Percentiles rank a stretch among this genome's conserved stretches.
Conservation (phyloP, 2,888 invertebrate species). For the Cheilosia soror region DNA sequence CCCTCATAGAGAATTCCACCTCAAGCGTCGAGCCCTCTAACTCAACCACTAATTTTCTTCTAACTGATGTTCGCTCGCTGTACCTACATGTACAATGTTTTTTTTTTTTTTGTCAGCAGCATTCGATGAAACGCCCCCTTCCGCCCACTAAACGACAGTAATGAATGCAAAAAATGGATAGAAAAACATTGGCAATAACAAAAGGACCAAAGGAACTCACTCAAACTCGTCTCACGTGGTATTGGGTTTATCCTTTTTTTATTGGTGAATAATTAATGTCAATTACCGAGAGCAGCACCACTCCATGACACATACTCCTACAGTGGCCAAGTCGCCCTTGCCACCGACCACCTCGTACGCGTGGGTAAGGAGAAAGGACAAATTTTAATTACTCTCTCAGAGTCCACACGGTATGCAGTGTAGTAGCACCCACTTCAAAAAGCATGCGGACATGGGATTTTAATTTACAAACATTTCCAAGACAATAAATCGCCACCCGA, state of each 20-base stretch:
- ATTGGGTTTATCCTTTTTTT: slow-evolving; percentile 60
- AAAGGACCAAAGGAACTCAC: slow-evolving; percentile 58
- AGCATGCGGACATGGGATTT: slow-evolving; percentile 72
- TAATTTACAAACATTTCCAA: slow-evolving; percentile 76
- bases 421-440: slow-evolving; percentile 69
- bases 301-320: slow-evolving; percentile 23
- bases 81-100: slow-evolving; percentile 49
- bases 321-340: slow-evolving; percentile 11
- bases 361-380: slow-evolving; percentile 37
- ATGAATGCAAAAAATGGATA: slow-evolving; percentile 63
- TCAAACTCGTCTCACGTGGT: slow-evolving; percentile 15
- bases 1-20: slow-evolving; percentile 32
- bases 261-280: slow-evolving; percentile 75
- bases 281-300: slow-evolving; percentile 65
- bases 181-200: slow-evolving; percentile 65
- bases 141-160: slow-evolving; percentile 61
- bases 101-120: slow-evolving; percentile 2
- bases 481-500: slow-evolving; percentile 71
- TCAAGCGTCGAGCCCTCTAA: slow-evolving; percentile 46
- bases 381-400: slow-evolving; percentile 70
- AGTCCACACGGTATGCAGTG: slow-evolving; percentile 26
- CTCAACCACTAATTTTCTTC: slow-evolving; percentile 66
- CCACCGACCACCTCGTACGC: slow-evolving; percentile 30
- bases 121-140: slow-evolving; percentile 31
- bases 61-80: slow-evolving; percentile 29